A percentile compares a stretch with the other conserved stretches of the same genome.
Conservation (phyloP, 2,797 vertebrate genomes). For the Steatocranus sp. region DNA sequence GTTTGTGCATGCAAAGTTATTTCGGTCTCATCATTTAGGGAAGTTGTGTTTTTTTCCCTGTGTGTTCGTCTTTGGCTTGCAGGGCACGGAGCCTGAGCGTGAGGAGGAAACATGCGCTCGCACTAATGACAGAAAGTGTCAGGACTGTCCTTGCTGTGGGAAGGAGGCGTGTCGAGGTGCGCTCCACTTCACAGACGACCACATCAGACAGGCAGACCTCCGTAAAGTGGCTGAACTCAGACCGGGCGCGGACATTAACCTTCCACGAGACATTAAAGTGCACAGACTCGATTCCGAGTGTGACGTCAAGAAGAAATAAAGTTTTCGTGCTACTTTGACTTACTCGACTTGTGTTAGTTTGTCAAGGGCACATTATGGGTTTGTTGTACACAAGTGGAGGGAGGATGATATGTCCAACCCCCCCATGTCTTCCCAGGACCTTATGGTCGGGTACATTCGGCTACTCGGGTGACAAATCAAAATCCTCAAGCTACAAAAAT, state of each 20-base stretch:
- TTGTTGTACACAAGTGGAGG: background rate
- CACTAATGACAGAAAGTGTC: constrained; percentile 51
- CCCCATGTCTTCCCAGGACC: background rate
- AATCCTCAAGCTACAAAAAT: background rate
- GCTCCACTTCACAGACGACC: constrained; percentile 40
- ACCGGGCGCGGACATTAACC: constrained; percentile 37
- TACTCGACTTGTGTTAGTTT: background rate
- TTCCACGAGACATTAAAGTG: constrained; percentile 21
- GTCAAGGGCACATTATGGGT: background rate
- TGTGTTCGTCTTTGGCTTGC: constrained; percentile 47
- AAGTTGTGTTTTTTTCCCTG: constrained; percentile 27
- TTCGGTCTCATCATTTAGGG: constrained; percentile 39
- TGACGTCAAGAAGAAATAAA: constrained; percentile 37
- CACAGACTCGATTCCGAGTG: background rate
- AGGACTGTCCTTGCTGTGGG: constrained; percentile 59
- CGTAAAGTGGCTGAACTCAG: constrained; percentile 34
- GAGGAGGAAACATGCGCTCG: constrained; percentile 48
- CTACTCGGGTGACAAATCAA: background rate
- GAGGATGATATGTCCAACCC: background rate
- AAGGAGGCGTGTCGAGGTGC: constrained; percentile 58
- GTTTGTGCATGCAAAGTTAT: constrained; percentile 28
- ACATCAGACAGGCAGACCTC: constrained; percentile 36
- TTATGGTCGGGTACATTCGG: background rate
- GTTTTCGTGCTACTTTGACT: background rate
- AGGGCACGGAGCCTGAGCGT: constrained; percentile 57